A percentile compares a stretch with the other conserved stretches of the same genome.
Conservation (phyloP, 1,140 invertebrate genomes). For the Magallana ariakensis region DNA sequence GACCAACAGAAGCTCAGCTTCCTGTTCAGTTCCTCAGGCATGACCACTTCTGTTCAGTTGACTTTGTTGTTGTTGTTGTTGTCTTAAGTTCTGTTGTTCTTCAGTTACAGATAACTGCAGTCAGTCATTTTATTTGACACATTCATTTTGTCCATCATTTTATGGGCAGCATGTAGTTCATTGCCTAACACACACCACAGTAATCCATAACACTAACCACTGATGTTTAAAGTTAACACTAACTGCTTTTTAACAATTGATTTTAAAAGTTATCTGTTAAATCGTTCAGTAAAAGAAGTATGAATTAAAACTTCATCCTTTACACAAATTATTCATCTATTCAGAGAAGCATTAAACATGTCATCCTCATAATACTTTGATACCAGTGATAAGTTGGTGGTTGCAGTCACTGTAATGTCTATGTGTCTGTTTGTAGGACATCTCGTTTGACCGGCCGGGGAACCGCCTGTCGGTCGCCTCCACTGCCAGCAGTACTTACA, state of each 20-base stretch:
- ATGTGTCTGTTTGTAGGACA: slow-evolving; percentile 49
- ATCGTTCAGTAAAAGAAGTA: too few species aligned
- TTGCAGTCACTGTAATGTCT: too few species aligned
- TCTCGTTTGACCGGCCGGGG: slow-evolving; percentile 47
- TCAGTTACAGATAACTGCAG: neutral
- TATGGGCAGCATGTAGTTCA: neutral
- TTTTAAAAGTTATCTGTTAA: too few species aligned
- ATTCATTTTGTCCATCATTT: slow-evolving; percentile 2
- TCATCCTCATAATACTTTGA: too few species aligned
- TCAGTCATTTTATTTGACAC: neutral
- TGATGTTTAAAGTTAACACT: too few species aligned
- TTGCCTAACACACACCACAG: neutral
- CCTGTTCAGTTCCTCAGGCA: slow-evolving; percentile 16
- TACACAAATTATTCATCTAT: too few species aligned
- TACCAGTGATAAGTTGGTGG: too few species aligned
- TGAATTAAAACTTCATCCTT: too few species aligned
- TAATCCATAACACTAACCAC: neutral
- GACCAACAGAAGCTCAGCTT: neutral
- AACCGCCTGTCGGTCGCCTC: slow-evolving; percentile 89
- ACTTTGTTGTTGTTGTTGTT: slow-evolving; percentile 6
- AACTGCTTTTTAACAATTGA: too few species aligned
- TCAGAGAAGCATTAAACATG: too few species aligned
- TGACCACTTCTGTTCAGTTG: slow-evolving; percentile 34
- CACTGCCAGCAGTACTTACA: slow-evolving; percentile 89
- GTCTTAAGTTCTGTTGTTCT: slow-evolving; percentile 16